Base-by-base conservation (phyloP, 2,113 vertebrate species). In the Scomber japonicus region DNA sequence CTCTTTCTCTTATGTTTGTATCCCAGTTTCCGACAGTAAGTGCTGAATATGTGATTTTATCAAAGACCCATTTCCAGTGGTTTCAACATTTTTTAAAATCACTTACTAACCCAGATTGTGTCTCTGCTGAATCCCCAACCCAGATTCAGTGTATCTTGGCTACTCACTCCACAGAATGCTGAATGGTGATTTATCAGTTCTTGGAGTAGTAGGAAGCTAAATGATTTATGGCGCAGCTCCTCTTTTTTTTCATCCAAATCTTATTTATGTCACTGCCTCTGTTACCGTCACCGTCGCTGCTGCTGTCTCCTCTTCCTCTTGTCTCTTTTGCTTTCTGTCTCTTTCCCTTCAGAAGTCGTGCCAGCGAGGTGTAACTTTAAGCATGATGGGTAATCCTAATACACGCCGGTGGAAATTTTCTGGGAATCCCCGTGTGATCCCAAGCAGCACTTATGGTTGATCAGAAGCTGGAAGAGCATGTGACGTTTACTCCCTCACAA, bases 41-140 rank as follows among this genome's bases (percentile, higher is more conserved):
- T 77, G 85, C 75, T 88, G 83, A 89, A 70, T 63, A 69, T 63
- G 62, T 69, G 85, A 75, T 76, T 83, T 59, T 79, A 82, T 82
- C 80, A 81, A 40, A 82, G 51, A 40, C 65, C 55, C 13, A 1
- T 69, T 87, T 89, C 62, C 57, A 72, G 71, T 27, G 24, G 24
- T 27, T 27, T 27, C 24, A 27, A 83, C 88, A 74, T 30, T 91
- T 91, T 89, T 65, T 2, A 27, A 80, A 84, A 78, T 63, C 65
- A 57, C 71, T 86, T 31, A 35, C 78, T 90, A 84, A 88, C 88
- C 87, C 66, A 92, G 73, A 88, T 91, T 88, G 63, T 51, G 76
- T 89, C 85, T 85, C 77, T 0, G 56, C 71, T 85, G 81, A 80
- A 83, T 82, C 55, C 85, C 85, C 77, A 80, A 75, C 85, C 71